These are phyloP conservation scores for Laticauda colubrina DNA, from an alignment of 2,113 vertebrate species.

Conservation along the genomic window DNA sequence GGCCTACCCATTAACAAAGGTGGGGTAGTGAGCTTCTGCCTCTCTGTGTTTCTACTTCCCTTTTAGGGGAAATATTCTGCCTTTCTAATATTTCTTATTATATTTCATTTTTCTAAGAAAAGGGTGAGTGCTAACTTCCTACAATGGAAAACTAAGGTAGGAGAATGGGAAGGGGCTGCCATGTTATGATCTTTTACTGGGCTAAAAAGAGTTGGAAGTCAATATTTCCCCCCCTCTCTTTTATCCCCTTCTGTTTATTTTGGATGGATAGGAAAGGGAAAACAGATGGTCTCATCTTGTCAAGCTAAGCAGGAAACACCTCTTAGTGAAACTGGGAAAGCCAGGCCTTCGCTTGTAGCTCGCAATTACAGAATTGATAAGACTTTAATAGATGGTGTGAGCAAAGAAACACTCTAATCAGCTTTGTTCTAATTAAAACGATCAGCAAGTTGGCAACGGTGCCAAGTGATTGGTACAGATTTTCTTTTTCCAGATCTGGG, in stretches of 20 bases:
- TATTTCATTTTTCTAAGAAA: no score
- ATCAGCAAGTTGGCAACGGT: conserved; percentile 55
- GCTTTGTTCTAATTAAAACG: conserved; percentile 57
- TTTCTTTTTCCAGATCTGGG: background rate
- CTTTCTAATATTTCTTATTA: no score
- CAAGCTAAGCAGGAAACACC: background rate
- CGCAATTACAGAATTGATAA: conserved; percentile 58
- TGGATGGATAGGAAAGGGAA: background rate
- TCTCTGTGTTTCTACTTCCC: no score
- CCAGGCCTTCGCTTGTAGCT: background rate
- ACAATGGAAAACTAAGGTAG: background rate
- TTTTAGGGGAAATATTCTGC: no score
- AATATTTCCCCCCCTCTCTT: no score
- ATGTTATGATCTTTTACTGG: background rate
- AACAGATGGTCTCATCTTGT: background rate
- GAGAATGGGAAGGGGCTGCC: background rate
- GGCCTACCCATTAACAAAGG: no score
- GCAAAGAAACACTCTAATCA: conserved; percentile 50
- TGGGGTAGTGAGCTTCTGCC: no score
- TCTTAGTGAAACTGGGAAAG: conserved; percentile 16
- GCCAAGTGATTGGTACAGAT: conserved; percentile 28
- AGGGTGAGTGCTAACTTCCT: no score
- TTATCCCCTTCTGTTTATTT: background rate
- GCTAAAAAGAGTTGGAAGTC: background rate
- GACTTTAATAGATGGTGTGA: conserved; percentile 55